Percentiles rank a stretch among this genome's conserved stretches.
These are phyloP conservation scores for Gastracanthus pulcherrimus DNA, from an alignment of 2,888 invertebrate genomes.

Conservation along the genomic window DNA sequence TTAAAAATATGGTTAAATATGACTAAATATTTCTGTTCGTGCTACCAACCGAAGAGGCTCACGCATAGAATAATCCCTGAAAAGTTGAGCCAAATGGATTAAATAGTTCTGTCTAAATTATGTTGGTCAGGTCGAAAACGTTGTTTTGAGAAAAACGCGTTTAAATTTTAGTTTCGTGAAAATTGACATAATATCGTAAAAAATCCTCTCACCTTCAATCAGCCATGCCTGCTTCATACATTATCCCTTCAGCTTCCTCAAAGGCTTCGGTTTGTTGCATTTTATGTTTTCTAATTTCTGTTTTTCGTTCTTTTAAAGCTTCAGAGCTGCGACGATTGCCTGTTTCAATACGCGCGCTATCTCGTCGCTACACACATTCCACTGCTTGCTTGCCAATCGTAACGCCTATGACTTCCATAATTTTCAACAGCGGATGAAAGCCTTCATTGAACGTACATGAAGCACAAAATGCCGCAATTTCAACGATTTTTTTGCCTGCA, in stretches of 20 bases:
- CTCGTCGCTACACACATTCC: not conserved
- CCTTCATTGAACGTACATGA: too few relatives aligned
- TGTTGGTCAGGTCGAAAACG: too few relatives aligned
- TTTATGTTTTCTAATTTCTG: not conserved
- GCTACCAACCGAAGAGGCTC: too few relatives aligned
- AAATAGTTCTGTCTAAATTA: not conserved
- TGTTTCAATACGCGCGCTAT: not conserved
- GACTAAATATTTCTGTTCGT: too few relatives aligned
- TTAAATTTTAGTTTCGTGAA: not conserved
- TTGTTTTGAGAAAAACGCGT: too few relatives aligned
- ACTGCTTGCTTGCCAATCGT: not conserved
- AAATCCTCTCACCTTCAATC: not conserved
- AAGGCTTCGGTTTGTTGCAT: not conserved
- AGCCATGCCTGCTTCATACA: slow-evolving; percentile 7
- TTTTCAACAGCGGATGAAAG: too few relatives aligned
- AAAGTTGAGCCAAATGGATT: slow-evolving; percentile 3
- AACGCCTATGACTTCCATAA: too few relatives aligned
- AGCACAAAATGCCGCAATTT: not conserved
- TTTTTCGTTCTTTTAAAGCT: not conserved
- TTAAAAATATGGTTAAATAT: too few relatives aligned
- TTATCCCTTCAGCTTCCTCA: not conserved
- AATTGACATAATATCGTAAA: not conserved
- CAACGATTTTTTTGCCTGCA: not conserved
- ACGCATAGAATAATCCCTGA: slow-evolving; percentile 29
- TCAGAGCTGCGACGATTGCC: too few relatives aligned